phyloP scores from a whole-genome alignment of 2,113 vertebrate species.

The Marmota flaviventris region DNA sequence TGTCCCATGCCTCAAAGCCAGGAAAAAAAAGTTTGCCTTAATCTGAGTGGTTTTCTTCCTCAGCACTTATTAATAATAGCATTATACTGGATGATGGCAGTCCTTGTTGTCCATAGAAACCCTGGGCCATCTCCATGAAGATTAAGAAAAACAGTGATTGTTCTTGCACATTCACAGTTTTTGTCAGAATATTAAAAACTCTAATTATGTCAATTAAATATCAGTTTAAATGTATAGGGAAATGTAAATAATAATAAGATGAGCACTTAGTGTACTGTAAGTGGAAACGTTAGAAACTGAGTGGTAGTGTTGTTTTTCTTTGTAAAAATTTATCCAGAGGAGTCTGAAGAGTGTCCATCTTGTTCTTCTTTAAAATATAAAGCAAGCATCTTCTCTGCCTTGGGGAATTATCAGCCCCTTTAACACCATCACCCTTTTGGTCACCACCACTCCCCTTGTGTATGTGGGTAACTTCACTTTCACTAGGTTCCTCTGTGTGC shows the following conservation, averaged over 20 bases:
- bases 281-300: neutral
- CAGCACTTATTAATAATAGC: neutral
- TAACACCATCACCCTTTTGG: too few relatives aligned
- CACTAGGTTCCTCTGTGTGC: neutral
- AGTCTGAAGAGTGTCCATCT: neutral
- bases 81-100: neutral
- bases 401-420: neutral
- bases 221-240: neutral
- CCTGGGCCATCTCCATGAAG: neutral
- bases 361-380: neutral
- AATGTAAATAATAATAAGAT: neutral
- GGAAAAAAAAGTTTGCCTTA: neutral
- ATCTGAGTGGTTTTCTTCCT: neutral
- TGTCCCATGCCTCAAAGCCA: neutral
- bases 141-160: neutral
- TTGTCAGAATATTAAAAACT: neutral
- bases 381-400: neutral
- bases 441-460: neutral
- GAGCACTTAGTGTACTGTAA: neutral
- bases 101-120: neutral
- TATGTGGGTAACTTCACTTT: neutral
- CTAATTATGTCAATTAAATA: neutral
- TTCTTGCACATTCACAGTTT: neutral
- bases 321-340: neutral
- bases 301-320: neutral